Conservation (phyloP, 2,797 vertebrate genomes). For the Ispidina lecontei region DNA sequence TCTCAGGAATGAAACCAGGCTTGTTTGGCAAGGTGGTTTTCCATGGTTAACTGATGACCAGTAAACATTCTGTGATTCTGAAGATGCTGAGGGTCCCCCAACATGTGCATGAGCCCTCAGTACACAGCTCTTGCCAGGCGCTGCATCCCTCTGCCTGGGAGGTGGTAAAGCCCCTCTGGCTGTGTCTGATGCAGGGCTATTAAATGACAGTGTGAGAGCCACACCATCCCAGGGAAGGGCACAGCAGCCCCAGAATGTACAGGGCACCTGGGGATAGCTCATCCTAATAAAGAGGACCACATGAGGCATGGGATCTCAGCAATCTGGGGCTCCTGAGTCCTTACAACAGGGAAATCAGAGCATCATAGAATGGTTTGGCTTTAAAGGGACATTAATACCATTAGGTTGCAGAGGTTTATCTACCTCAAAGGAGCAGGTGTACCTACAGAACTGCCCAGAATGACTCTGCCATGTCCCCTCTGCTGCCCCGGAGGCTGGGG, state of each 20-base stretch:
- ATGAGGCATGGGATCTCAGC: neutral
- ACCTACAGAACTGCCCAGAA: neutral
- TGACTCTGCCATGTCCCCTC: neutral
- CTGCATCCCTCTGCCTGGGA: neutral
- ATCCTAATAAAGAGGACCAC: neutral
- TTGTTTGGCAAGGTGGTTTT: neutral
- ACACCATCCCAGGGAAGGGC: fast-evolving
- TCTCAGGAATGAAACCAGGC: neutral
- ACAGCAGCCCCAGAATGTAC: neutral
- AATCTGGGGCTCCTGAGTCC: neutral
- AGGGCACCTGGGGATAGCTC: neutral
- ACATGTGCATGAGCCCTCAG: neutral
- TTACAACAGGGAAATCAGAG: neutral
- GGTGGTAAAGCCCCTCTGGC: neutral
- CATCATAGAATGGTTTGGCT: neutral
- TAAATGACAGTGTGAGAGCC: neutral
- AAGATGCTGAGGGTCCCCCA: neutral
- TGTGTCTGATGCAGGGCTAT: neutral
- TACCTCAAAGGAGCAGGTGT: neutral
- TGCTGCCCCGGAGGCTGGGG: neutral
- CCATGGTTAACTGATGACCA: neutral
- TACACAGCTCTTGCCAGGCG: neutral
- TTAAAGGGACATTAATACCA: neutral
- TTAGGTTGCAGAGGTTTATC: neutral
- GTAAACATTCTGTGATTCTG: too few species aligned